Conservation (phyloP, 2,888 invertebrate species). For the Hypomecis atomaria region DNA sequence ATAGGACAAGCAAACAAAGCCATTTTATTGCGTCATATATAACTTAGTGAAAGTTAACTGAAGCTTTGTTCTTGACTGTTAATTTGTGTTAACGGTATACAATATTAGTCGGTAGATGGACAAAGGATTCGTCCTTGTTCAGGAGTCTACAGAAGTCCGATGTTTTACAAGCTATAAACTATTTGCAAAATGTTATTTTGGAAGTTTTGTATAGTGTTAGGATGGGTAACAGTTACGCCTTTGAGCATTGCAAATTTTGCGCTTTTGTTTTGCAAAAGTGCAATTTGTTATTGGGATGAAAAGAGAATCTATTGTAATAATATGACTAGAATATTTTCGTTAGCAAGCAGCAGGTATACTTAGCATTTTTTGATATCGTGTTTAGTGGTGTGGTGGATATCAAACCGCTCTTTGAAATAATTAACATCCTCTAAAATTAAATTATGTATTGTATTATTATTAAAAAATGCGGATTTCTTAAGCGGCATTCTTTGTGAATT, state of each 20-base stretch:
- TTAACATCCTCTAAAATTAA: no score
- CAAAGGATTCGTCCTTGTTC: constrained; percentile 65
- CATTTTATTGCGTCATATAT: constrained; percentile 78
- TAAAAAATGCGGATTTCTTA: no score
- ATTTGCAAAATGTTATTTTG: constrained; percentile 68
- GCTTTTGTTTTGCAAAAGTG: constrained; percentile 27
- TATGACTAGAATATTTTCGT: no score
- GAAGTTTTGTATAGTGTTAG: constrained; percentile 47
- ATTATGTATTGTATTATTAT: no score
- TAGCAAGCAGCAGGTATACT: no score
- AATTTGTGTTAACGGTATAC: constrained; percentile 69
- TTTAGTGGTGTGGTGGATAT: no score
- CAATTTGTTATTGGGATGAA: constrained; percentile 4
- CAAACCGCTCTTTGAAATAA: no score
- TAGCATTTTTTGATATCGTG: no score
- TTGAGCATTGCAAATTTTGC: constrained; percentile 35
- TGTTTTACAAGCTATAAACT: constrained; percentile 67
- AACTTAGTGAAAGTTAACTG: constrained; percentile 79
- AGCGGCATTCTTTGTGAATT: no score
- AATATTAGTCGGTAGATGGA: constrained; percentile 58
- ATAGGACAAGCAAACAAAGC: constrained; percentile 62
- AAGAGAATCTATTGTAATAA: neutral
- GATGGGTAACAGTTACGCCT: constrained; percentile 44
- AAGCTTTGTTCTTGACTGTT: constrained; percentile 58
- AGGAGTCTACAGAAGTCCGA: constrained; percentile 76